Percentiles rank a stretch among this genome's conserved stretches.
These are phyloP conservation scores for Celastrina argiolus DNA, from an alignment of 2,888 invertebrate species.

Conservation along the genomic window DNA sequence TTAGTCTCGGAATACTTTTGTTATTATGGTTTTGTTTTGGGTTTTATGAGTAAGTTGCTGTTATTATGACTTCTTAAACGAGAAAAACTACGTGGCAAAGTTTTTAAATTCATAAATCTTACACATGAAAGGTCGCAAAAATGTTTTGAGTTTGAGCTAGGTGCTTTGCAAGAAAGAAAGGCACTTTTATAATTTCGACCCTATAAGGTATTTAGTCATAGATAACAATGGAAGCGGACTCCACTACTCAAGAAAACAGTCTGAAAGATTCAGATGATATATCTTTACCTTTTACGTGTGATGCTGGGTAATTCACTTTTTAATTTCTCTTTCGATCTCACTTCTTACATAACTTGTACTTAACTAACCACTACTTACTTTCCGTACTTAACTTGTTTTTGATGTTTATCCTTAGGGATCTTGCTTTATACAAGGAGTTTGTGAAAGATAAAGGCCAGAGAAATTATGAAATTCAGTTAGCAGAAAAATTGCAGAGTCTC, in stretches of 20 bases:
- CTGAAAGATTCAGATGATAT: conserved; percentile 41
- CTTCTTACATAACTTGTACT: conserved; percentile 13
- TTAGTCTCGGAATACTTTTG: not conserved
- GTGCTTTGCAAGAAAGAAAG: not conserved
- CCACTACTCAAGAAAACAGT: conserved; percentile 61
- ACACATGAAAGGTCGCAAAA: not conserved
- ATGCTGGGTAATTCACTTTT: conserved; percentile 45
- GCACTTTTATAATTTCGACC: not conserved
- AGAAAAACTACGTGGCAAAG: not conserved
- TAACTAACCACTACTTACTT: not conserved
- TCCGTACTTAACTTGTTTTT: not conserved
- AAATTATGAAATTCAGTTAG: conserved; percentile 51
- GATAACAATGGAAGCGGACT: conserved; percentile 66
- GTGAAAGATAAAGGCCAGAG: conserved; percentile 42
- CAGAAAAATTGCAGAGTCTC: conserved; percentile 52
- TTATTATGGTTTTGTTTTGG: not conserved
- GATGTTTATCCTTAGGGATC: conserved; percentile 45
- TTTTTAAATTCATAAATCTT: not conserved
- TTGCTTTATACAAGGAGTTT: conserved; percentile 52
- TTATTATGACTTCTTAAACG: not conserved
- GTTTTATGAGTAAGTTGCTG: not conserved
- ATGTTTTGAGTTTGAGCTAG: not conserved
- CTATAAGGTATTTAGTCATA: not conserved
- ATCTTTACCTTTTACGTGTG: conserved; percentile 52
- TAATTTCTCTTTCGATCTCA: conserved; percentile 11